Evolutionary conservation across 2,797 vertebrate genomes (phyloP).

Genomic region (Rhabdomys pumilio): DNA sequence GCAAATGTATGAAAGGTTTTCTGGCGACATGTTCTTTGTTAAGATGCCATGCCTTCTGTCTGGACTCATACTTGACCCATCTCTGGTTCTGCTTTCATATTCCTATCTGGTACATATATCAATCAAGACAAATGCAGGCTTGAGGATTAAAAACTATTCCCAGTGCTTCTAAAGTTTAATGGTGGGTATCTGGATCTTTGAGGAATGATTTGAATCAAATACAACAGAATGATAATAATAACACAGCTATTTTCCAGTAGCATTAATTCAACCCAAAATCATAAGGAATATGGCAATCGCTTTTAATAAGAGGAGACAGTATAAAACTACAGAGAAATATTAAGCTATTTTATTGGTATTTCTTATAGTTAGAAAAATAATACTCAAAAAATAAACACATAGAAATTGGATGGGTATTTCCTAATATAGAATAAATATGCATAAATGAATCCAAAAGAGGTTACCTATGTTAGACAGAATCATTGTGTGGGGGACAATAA

Average conservation of each 20-base stretch:
- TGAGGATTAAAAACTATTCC: neutral
- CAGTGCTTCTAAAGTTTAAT: no score
- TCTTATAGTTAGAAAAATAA: neutral
- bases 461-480: neutral
- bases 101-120: neutral
- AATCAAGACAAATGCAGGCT: neutral
- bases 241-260: no score
- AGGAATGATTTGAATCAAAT: no score
- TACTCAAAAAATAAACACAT: no score
- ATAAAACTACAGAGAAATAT: neutral
- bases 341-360: neutral
- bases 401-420: neutral
- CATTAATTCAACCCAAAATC: neutral
- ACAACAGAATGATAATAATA: neutral
- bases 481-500: no score
- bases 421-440: neutral
- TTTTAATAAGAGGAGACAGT: neutral
- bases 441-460: neutral
- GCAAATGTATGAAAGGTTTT: neutral
- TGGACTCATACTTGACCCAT: fast-evolving
- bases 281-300: neutral
- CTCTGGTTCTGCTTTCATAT: neutral
- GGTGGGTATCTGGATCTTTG: neutral
- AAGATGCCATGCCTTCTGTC: no score
- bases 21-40: neutral